These are phyloP conservation scores for Tubulanus polymorphus DNA, from an alignment of 2,888 invertebrate genomes.

Conservation along the genomic window DNA sequence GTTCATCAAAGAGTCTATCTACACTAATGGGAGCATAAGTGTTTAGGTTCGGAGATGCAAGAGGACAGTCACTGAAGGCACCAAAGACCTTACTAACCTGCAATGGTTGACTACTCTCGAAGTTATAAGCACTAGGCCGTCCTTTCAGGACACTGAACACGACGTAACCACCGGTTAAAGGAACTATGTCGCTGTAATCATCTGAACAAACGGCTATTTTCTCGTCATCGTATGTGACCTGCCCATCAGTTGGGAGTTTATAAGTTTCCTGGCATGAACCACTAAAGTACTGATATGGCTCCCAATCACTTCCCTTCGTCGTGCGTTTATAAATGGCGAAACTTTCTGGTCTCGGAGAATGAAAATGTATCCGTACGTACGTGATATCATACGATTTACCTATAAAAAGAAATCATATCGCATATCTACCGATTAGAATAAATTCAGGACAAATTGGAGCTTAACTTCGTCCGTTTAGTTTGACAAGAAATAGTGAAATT, in stretches of 20 bases:
- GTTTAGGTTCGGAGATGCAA: too few species aligned
- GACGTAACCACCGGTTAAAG: slow-evolving; percentile 87
- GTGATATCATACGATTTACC: slow-evolving; percentile 97
- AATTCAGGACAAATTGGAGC: too few species aligned
- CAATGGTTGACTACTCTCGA: slow-evolving; percentile 82
- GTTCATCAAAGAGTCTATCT: too few species aligned
- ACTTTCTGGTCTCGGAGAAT: slow-evolving; percentile 94
- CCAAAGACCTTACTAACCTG: slow-evolving; percentile 79
- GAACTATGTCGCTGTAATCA: slow-evolving; percentile 96
- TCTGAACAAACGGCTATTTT: slow-evolving; percentile 95
- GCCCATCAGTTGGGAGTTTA: slow-evolving; percentile 61
- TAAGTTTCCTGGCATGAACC: slow-evolving; percentile 91
- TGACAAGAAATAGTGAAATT: too few species aligned
- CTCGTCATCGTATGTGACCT: slow-evolving; percentile 74
- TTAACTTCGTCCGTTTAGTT: too few species aligned
- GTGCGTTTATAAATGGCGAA: slow-evolving; percentile 88
- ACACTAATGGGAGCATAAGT: too few species aligned
- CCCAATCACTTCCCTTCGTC: slow-evolving; percentile 65
- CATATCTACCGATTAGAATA: too few species aligned
- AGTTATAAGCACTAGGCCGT: slow-evolving; percentile 85
- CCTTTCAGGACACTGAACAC: slow-evolving; percentile 93
- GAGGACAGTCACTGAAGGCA: too few species aligned
- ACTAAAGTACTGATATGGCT: slow-evolving; percentile 61
- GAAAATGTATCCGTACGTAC: slow-evolving; percentile 88
- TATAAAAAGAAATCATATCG: slow-evolving; percentile 56